Conservation (phyloP, 2,888 invertebrate species). For the Theretra japonica region DNA sequence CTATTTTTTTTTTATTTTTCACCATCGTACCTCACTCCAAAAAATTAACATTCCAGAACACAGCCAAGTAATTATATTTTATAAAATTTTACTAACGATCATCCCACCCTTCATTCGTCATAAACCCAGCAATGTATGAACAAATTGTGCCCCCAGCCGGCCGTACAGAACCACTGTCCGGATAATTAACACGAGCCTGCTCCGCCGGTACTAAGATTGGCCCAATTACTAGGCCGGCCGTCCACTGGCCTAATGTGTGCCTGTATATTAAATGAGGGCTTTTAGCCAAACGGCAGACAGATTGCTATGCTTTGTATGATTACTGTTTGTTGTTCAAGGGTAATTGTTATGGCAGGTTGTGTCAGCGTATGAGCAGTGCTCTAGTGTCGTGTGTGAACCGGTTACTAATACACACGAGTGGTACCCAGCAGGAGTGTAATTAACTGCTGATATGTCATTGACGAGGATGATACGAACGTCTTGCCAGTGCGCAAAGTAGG, state of each 20-base stretch:
- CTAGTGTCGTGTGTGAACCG: no score
- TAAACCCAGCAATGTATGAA: slow-evolving; percentile 8
- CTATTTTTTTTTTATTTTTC: no score
- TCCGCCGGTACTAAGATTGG: slow-evolving; percentile 18
- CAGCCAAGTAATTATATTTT: background rate
- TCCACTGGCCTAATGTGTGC: slow-evolving; percentile 24
- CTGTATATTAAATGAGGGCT: slow-evolving; percentile 26
- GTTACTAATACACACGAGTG: no score
- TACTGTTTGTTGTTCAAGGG: slow-evolving; percentile 16
- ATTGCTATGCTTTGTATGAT: slow-evolving; percentile 21
- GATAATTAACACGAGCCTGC: slow-evolving; percentile 17
- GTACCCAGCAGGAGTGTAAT: background rate
- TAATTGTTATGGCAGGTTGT: slow-evolving; percentile 11
- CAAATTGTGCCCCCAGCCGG: background rate
- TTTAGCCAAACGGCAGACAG: slow-evolving; percentile 21
- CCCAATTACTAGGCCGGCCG: slow-evolving; percentile 11
- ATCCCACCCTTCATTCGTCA: background rate
- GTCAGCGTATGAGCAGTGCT: background rate
- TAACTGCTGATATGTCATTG: background rate
- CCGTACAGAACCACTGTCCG: background rate
- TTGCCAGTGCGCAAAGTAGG: no score
- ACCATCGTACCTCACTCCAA: no score
- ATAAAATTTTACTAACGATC: background rate
- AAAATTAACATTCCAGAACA: no score
- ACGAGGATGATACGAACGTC: background rate